These are phyloP conservation scores for Cynocephalus volans DNA, from an alignment of 2,113 vertebrate genomes.

Conservation along the genomic window DNA sequence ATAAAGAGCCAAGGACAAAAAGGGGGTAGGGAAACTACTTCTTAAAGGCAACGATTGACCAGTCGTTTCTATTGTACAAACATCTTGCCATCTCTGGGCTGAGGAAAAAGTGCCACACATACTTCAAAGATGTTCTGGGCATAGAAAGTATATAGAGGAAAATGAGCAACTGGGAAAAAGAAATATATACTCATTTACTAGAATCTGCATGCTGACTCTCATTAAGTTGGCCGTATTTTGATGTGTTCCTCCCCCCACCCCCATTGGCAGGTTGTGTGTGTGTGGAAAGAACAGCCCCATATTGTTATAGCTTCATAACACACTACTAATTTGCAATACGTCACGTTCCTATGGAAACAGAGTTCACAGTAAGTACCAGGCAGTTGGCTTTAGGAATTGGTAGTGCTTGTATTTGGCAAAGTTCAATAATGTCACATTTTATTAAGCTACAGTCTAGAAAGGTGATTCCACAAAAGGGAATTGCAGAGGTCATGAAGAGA, in stretches of 20 bases:
- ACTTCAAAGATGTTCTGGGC: background rate
- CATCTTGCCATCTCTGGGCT: background rate
- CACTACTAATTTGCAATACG: background rate
- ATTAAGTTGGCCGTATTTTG: background rate
- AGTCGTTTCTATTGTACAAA: background rate
- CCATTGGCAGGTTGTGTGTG: too few relatives aligned
- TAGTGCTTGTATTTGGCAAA: background rate
- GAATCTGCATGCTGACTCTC: background rate
- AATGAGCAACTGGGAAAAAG: background rate
- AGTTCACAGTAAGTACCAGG: background rate
- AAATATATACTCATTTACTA: background rate
- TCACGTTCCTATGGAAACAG: background rate
- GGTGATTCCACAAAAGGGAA: background rate
- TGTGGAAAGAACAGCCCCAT: background rate
- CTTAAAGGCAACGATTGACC: background rate
- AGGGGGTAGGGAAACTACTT: background rate
- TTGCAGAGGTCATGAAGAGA: background rate
- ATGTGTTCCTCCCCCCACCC: background rate
- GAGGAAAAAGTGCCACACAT: background rate
- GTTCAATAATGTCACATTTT: background rate
- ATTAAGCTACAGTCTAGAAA: slow-evolving; percentile 29
- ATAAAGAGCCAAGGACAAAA: background rate
- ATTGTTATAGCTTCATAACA: background rate
- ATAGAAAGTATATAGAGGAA: background rate
- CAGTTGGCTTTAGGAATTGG: background rate